phyloP scores from a whole-genome alignment of 2,888 invertebrate species.

The Drosophila neonasuta region DNA sequence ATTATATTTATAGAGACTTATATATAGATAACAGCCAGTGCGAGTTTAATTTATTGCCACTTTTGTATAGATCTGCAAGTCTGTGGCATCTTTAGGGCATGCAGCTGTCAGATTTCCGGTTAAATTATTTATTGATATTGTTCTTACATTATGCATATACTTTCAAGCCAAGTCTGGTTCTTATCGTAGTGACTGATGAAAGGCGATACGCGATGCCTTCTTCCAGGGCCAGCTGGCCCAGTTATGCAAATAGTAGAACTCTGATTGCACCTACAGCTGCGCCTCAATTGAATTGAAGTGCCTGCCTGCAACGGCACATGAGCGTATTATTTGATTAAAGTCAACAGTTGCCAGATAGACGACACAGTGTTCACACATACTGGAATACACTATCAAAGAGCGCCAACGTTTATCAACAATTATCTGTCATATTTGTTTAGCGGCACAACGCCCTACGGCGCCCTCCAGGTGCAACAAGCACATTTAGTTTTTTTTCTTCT shows the following conservation, averaged over 20 bases:
- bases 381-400: conserved; percentile 30
- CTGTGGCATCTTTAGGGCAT: background rate
- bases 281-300: conserved; percentile 45
- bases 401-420: conserved; percentile 61
- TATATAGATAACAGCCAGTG: background rate
- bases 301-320: conserved; percentile 35
- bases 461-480: conserved; percentile 39
- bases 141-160: conserved; percentile 26
- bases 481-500: conserved; percentile 6
- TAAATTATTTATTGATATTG: conserved; percentile 14
- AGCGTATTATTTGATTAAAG: conserved; percentile 61
- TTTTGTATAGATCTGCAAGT: background rate
- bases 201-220: conserved; percentile 12
- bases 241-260: conserved; percentile 60
- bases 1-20: conserved; percentile 4
- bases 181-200: conserved; percentile 45
- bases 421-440: conserved; percentile 60
- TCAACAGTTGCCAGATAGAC: conserved; percentile 47
- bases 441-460: conserved; percentile 59
- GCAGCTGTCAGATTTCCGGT: conserved; percentile 39
- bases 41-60: conserved; percentile 23
- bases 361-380: conserved; percentile 32
- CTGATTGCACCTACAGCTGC: conserved; percentile 61
- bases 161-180: conserved; percentile 17
- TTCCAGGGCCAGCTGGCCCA: conserved; percentile 33